Base-by-base conservation (phyloP, 2,113 vertebrate genomes). In the Centropus unirufus region DNA sequence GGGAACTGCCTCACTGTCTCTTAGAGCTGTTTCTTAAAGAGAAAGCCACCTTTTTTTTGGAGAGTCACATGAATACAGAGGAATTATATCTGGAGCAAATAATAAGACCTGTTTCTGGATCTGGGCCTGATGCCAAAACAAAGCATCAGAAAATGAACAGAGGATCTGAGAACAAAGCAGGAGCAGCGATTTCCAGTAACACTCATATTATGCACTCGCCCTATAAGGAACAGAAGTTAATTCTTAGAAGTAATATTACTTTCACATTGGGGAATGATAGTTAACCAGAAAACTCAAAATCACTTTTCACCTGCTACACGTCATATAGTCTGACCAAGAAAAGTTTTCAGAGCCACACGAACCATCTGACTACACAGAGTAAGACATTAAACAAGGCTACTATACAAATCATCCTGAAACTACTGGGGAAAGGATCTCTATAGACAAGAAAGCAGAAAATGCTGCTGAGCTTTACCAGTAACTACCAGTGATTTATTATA, bases 401-500 rank as follows among this genome's bases (percentile, higher is more conserved):
- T 4, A 55, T 29, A 80, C 69, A 92, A 87, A 68, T 47, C 47
- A 34, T 30, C 62, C 39, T 61, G 46, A 72, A 92, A 84, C 59
- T 81, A 52, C 68, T 39, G 23, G 30, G 21, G 68, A 87, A 86
- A 77, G 77, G 11, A 89, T 57, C 47, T 74, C 29, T 8, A 23
- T 5, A 20, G 55, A 55, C 24, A 76, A 47, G 42, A 52, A 93
- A 80, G 39, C 21, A 74, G 64, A 51, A 74, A 85, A 83, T 9
- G 14, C 27, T 67, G 72, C 36, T 88, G 68, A 86, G 63, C 32
- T 90, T 58, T 74, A 67, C 36, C 72, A 40, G 70, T 74, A 88
- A 88, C 32, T 88, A 24, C 44, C 75, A 91, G 47, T 57, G 76
- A 96, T 90, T 88, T 94, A 92, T 87, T 75, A 84, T 61, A 89